Conservation (phyloP, 2,888 invertebrate genomes). For the Meganola albula region DNA sequence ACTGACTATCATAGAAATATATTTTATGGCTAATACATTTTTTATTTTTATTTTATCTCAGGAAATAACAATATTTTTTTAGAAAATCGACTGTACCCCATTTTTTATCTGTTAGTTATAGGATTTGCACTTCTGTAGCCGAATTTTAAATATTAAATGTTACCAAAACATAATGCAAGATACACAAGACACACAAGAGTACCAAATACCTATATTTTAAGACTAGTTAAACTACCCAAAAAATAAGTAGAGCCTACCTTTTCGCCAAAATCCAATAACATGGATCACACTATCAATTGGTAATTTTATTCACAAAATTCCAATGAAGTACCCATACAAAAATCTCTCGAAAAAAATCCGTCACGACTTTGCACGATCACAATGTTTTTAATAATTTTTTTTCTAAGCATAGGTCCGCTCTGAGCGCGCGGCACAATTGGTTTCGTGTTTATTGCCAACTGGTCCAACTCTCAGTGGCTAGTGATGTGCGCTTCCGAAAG, state of each 20-base stretch:
- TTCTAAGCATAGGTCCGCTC: slow-evolving; percentile 28
- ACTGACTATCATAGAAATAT: no score
- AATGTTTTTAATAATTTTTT: slow-evolving; percentile 15
- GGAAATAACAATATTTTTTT: no score
- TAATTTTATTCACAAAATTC: slow-evolving; percentile 37
- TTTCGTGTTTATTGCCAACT: slow-evolving; percentile 48
- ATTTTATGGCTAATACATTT: no score
- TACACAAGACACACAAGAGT: no score
- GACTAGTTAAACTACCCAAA: no score
- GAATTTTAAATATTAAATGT: no score
- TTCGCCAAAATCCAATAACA: slow-evolving; percentile 1
- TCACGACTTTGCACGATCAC: slow-evolving; percentile 28
- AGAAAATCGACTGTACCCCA: no score
- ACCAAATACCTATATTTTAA: no score
- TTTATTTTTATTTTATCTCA: no score
- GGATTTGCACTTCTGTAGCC: no score
- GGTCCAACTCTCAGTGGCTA: slow-evolving; percentile 40
- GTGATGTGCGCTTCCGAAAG: slow-evolving; percentile 42
- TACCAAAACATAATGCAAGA: no score
- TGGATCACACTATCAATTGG: slow-evolving; percentile 32
- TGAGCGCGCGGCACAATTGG: slow-evolving; percentile 47
- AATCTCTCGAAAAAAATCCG: slow-evolving; percentile 26
- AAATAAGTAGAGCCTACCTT: slow-evolving; percentile 14
- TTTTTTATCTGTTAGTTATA: no score
- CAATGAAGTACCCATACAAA: slow-evolving; percentile 35